Conservation (phyloP, 2,797 vertebrate genomes). For the Eulemur rubriventer region DNA sequence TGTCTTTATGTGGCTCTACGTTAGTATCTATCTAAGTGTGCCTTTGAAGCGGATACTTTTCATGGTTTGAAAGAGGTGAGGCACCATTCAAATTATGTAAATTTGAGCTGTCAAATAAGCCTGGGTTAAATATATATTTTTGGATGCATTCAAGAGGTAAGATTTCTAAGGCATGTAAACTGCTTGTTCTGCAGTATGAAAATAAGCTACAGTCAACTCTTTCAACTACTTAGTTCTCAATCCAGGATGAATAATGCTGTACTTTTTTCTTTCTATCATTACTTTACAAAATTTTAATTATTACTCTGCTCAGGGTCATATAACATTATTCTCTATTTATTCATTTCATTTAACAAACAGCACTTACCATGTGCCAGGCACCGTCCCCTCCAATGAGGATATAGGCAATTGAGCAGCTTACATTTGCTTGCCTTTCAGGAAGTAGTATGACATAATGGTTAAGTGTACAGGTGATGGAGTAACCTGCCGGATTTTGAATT, state of each 20-base stretch:
- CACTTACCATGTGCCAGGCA: background rate
- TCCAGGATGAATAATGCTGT: background rate
- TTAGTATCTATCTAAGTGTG: background rate
- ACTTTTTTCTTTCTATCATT: background rate
- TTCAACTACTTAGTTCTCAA: constrained; percentile 39
- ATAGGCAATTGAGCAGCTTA: background rate
- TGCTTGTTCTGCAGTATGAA: constrained; percentile 39
- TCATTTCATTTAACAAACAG: constrained; percentile 1
- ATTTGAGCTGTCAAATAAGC: constrained; percentile 42
- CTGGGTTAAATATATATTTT: background rate
- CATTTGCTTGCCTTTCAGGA: background rate
- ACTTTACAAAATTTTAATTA: constrained; percentile 46
- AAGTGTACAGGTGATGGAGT: background rate
- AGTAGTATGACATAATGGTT: background rate
- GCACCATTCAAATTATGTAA: background rate
- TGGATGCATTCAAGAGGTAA: constrained; percentile 5
- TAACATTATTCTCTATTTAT: background rate
- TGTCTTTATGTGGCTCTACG: background rate
- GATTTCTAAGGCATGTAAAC: constrained; percentile 45
- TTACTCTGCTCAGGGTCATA: background rate
- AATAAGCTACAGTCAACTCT: constrained; percentile 41
- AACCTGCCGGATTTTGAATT: constrained; percentile 14
- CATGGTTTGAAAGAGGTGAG: constrained; percentile 2
- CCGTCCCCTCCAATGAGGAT: background rate
- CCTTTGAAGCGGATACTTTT: constrained; percentile 14